Evolutionary conservation across 1,140 invertebrate genomes (phyloP).

Genomic region (Drosophila nigromelanica): DNA sequence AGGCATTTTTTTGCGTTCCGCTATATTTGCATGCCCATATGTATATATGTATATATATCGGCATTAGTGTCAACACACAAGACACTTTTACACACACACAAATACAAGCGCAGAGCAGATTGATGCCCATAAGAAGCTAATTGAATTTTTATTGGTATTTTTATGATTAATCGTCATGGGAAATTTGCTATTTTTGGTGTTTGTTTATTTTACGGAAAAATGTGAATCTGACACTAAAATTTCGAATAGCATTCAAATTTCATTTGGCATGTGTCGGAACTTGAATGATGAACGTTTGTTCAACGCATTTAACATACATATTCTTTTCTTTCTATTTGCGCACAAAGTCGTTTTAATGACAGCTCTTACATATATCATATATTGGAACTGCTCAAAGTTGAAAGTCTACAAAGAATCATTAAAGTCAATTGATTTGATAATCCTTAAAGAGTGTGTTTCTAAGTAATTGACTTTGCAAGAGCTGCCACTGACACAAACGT

Average conservation of each 20-base stretch:
- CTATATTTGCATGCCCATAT: slow-evolving; percentile 53
- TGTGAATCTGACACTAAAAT: slow-evolving; percentile 56
- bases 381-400: slow-evolving; percentile 19
- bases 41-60: slow-evolving; percentile 30
- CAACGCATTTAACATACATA: background rate
- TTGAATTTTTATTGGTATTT: slow-evolving; percentile 78
- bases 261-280: slow-evolving; percentile 51
- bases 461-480: slow-evolving; percentile 26
- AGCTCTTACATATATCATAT: slow-evolving; percentile 27
- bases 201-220: slow-evolving; percentile 56
- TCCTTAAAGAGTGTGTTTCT: slow-evolving; percentile 32
- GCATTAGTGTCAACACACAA: slow-evolving; percentile 48
- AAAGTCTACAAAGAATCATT: slow-evolving; percentile 44
- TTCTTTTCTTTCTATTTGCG: slow-evolving; percentile 23
- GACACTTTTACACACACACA: background rate
- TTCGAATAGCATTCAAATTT: slow-evolving; percentile 34
- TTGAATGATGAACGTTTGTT: slow-evolving; percentile 65
- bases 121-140: slow-evolving; percentile 52
- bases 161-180: slow-evolving; percentile 80
- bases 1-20: slow-evolving; percentile 49
- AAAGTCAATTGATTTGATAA: slow-evolving; percentile 59
- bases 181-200: slow-evolving; percentile 50
- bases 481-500: slow-evolving; percentile 48
- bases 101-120: slow-evolving; percentile 6
- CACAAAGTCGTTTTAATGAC: slow-evolving; percentile 40